phyloP scores from a whole-genome alignment of 37 sponge, comb jelly and placozoan genomes.

The Petrosia ficiformis region DNA sequence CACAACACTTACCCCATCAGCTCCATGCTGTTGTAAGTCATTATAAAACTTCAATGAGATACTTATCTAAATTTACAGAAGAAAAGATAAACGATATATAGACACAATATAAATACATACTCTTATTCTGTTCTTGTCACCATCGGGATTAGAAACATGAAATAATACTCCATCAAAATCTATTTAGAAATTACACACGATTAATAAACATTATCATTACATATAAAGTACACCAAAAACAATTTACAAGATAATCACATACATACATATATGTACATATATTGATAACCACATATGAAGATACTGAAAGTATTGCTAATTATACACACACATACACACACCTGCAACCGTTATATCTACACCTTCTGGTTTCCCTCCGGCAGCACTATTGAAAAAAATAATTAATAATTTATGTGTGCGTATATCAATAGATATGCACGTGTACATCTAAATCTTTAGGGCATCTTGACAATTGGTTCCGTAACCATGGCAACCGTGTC shows the following conservation, averaged over 20 bases:
- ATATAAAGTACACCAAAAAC: not conserved
- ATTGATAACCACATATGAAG: not conserved
- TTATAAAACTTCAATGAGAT: conserved; percentile 88
- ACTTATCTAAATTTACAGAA: conserved; percentile 55
- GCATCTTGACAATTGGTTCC: no score
- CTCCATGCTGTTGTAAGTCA: conserved; percentile 83
- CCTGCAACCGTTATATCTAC: conserved; percentile 91
- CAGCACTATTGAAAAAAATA: not conserved
- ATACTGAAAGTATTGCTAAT: not conserved
- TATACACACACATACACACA: conserved; percentile 22
- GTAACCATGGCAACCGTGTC: no score
- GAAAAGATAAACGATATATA: not conserved
- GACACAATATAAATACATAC: conserved; percentile 37
- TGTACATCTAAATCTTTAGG: no score
- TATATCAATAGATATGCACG: not conserved
- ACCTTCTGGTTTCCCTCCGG: conserved; percentile 83
- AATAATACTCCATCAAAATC: conserved; percentile 95
- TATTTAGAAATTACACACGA: conserved; percentile 16
- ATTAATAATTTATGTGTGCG: conserved; percentile 3
- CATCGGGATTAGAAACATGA: conserved; percentile 91
- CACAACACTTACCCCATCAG: conserved; percentile 84
- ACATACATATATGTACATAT: not conserved
- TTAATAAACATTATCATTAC: not conserved
- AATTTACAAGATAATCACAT: no score
- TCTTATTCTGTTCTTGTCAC: conserved; percentile 82